Evolutionary conservation across 2,888 invertebrate species (phyloP).

Genomic region (Lepidochrysops patricia): DNA sequence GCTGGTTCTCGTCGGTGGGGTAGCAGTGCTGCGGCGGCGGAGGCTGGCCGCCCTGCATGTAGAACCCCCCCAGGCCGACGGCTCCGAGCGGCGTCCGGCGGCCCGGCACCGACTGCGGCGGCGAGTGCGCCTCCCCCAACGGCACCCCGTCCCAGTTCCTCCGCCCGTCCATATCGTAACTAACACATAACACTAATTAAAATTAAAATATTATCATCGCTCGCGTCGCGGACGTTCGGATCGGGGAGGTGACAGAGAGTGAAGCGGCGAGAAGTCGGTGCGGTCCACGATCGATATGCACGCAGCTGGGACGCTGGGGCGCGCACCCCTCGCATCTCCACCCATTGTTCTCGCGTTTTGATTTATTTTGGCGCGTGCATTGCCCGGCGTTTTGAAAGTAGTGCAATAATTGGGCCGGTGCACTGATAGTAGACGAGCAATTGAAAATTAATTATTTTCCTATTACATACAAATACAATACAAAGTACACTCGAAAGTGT

Average conservation of each 20-base stretch:
- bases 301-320: conserved; percentile 74
- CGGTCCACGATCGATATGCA: conserved; percentile 67
- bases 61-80: conserved; percentile 90
- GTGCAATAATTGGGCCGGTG: conserved; percentile 18
- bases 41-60: conserved; percentile 80
- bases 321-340: conserved; percentile 70
- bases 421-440: conserved; percentile 17
- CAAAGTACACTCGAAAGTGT: too few species aligned
- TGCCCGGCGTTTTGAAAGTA: conserved; percentile 18
- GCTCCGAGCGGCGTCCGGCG: conserved; percentile 87
- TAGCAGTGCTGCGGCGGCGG: conserved; percentile 72
- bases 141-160: conserved; percentile 67
- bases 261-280: conserved; percentile 41
- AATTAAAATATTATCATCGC: conserved; percentile 6
- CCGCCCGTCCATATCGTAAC: conserved; percentile 60
- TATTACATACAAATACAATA: too few species aligned
- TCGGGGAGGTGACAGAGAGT: conserved; percentile 55
- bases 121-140: conserved; percentile 64
- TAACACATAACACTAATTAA: conserved; percentile 43
- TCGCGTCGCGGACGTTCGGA: conserved; percentile 32
- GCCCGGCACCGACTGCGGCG: conserved; percentile 77
- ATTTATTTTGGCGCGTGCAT: conserved; percentile 49
- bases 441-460: not conserved
- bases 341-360: conserved; percentile 61
- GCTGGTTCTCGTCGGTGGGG: conserved; percentile 86